Conservation (phyloP, 2,888 invertebrate genomes). For the Chymomyza fuscimana region DNA sequence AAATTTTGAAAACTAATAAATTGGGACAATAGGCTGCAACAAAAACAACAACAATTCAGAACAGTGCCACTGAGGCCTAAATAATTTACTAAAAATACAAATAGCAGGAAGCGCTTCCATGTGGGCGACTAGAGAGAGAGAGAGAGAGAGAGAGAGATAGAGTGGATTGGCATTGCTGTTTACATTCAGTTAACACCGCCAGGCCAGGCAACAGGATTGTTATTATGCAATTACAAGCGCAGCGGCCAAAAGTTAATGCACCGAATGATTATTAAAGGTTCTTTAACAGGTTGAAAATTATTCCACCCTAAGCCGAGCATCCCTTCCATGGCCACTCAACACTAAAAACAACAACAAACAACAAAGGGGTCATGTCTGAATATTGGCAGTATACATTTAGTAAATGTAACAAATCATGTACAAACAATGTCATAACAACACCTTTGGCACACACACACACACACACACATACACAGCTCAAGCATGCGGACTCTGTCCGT, state of each 20-base stretch:
- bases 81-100: not conserved
- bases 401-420: slow-evolving; percentile 63
- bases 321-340: not conserved
- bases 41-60: not conserved
- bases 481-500: not conserved
- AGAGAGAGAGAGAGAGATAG: not conserved
- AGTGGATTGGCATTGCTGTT: not conserved
- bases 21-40: slow-evolving; percentile 41
- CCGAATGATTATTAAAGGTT: slow-evolving; percentile 66
- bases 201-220: slow-evolving; percentile 47
- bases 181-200: slow-evolving; percentile 1
- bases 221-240: slow-evolving; percentile 68
- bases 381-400: slow-evolving; percentile 49
- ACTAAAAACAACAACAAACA: not conserved
- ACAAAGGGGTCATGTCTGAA: not conserved
- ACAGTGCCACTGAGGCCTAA: not conserved
- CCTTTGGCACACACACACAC: slow-evolving; percentile 34
- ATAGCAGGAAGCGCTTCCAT: not conserved
- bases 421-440: slow-evolving; percentile 62
- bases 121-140: not conserved
- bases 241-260: slow-evolving; percentile 59
- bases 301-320: not conserved
- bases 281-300: slow-evolving; percentile 15
- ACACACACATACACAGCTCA: not conserved
- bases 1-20: slow-evolving; percentile 70